Evolutionary conservation across 2,888 invertebrate genomes (phyloP).

Genomic region (Rutpela maculata): DNA sequence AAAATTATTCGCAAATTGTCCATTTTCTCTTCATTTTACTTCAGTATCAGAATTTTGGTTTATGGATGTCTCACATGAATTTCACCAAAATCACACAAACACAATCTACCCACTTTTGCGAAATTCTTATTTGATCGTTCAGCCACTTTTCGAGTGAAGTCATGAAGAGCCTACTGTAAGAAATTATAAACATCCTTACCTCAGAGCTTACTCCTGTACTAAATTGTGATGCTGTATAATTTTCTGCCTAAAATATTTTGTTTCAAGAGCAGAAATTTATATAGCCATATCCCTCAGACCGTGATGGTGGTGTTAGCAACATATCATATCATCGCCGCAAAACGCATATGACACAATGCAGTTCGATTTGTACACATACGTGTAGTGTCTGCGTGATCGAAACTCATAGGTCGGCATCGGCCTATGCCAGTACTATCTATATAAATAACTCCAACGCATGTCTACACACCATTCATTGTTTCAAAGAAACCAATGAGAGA

Average conservation of each 20-base stretch:
- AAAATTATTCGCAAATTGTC: not conserved
- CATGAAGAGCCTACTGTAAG: constrained; percentile 30
- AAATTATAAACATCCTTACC: constrained; percentile 5
- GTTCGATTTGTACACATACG: not conserved
- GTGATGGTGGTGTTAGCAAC: not conserved
- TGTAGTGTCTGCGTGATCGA: too few species aligned
- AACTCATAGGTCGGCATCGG: too few species aligned
- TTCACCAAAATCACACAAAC: constrained; percentile 23
- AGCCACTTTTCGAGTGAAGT: not conserved
- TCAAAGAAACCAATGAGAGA: too few species aligned
- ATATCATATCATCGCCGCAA: not conserved
- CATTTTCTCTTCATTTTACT: constrained; percentile 17
- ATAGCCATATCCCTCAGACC: not conserved
- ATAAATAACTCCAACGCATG: too few species aligned
- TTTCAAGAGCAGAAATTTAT: not conserved
- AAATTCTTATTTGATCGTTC: not conserved
- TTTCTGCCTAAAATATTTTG: not conserved
- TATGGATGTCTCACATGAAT: constrained; percentile 30
- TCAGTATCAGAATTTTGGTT: not conserved
- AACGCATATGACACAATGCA: not conserved
- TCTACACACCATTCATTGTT: too few species aligned
- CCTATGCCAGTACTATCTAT: too few species aligned
- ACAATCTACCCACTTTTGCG: not conserved
- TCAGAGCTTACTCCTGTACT: constrained; percentile 10
- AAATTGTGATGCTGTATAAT: not conserved